phyloP scores from a whole-genome alignment of 1,140 invertebrate species.

The Neodiprion lecontei region DNA sequence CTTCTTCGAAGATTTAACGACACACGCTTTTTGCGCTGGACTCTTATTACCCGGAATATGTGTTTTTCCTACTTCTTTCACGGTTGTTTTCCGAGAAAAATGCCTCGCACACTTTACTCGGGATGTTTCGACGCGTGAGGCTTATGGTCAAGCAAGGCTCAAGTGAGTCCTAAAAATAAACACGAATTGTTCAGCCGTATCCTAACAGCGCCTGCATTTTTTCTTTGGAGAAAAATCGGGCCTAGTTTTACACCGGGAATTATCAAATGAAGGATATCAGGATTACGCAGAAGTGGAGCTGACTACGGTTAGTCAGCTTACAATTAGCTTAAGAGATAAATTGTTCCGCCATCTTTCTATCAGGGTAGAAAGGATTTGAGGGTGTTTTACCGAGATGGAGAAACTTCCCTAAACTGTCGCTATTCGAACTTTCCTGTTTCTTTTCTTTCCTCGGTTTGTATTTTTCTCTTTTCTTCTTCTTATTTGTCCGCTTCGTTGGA shows the following conservation, averaged over 20 bases:
- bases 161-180: not conserved
- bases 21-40: not conserved
- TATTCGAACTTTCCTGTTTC: not conserved
- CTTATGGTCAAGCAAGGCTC: not conserved
- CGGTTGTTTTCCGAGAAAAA: not conserved
- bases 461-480: not conserved
- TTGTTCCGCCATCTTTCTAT: not conserved
- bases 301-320: not conserved
- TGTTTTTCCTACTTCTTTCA: not conserved
- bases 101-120: not conserved
- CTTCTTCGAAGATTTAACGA: not conserved
- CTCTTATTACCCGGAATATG: not conserved
- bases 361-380: not conserved
- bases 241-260: not conserved
- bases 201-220: not conserved
- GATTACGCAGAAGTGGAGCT: not conserved
- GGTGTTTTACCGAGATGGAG: not conserved
- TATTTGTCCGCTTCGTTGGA: not conserved
- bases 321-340: not conserved
- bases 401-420: slow-evolving; percentile 1
- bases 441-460: not conserved
- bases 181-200: not conserved
- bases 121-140: not conserved
- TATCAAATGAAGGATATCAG: not conserved
- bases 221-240: not conserved